phyloP scores from a whole-genome alignment of 1,140 invertebrate species.

The Lepidurus apus region DNA sequence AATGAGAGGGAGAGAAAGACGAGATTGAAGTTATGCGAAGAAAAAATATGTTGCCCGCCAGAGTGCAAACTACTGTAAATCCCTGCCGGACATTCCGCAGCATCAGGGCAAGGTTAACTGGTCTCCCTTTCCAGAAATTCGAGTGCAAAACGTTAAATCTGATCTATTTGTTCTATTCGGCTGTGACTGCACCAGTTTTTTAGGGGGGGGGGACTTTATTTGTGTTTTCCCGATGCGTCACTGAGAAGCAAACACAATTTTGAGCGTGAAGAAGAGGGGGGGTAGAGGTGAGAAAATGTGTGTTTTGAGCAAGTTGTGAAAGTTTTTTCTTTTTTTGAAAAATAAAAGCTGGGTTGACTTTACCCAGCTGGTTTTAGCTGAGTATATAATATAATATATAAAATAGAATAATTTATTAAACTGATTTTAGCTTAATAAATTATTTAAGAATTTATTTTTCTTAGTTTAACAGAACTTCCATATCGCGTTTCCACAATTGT shows the following conservation, averaged over 20 bases:
- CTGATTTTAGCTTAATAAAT: too few species aligned
- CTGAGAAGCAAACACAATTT: not conserved
- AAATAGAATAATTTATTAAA: too few species aligned
- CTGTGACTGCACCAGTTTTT: not conserved
- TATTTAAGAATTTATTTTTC: too few species aligned
- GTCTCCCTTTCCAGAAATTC: not conserved
- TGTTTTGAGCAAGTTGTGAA: not conserved
- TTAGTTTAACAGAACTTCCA: too few species aligned
- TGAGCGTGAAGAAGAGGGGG: not conserved
- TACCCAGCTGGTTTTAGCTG: too few species aligned
- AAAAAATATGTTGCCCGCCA: too few species aligned
- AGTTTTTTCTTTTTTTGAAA: not conserved
- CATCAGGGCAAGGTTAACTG: not conserved
- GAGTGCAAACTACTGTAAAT: not conserved
- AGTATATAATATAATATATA: too few species aligned
- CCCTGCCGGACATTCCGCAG: not conserved
- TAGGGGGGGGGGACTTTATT: not conserved
- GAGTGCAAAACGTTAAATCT: not conserved
- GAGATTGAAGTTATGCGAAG: too few species aligned
- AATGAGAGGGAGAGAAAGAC: not conserved
- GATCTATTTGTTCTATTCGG: not conserved
- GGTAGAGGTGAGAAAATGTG: slow-evolving; percentile 1
- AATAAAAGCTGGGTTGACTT: too few species aligned
- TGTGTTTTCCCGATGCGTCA: not conserved
- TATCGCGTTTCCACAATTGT: too few species aligned